phyloP scores from a whole-genome alignment of 2,888 invertebrate genomes.

The Griposia aprilina region DNA sequence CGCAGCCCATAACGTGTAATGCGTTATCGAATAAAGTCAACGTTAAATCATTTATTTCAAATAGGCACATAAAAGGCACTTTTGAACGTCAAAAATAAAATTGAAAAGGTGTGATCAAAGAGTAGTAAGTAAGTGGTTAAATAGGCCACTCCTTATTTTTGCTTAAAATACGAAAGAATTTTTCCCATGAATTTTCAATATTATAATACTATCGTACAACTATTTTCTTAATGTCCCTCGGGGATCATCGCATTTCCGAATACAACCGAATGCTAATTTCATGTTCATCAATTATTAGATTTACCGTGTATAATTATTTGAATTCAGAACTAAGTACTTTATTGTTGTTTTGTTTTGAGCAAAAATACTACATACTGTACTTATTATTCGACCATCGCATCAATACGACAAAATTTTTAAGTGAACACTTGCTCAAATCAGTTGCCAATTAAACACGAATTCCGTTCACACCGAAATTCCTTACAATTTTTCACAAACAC shows the following conservation, averaged over 20 bases:
- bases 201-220: too few relatives aligned
- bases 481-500: neutral
- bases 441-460: neutral
- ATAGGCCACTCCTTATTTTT: neutral
- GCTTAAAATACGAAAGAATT: neutral
- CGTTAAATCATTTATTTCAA: too few relatives aligned
- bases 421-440: neutral
- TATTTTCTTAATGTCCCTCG: too few relatives aligned
- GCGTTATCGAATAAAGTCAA: neutral
- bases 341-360: too few relatives aligned
- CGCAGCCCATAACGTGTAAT: neutral
- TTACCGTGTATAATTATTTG: too few relatives aligned
- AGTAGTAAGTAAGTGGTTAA: neutral
- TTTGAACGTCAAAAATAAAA: neutral
- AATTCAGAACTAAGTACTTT: too few relatives aligned
- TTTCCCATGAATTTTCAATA: neutral
- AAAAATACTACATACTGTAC: neutral
- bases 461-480: neutral
- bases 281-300: too few relatives aligned
- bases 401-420: too few relatives aligned
- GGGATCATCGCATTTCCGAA: too few relatives aligned
- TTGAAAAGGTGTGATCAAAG: neutral
- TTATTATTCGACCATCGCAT: neutral
- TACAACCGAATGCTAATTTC: too few relatives aligned
- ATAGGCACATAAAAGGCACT: too few relatives aligned